These are phyloP conservation scores for Papilio elwesi DNA, from an alignment of 2,888 invertebrate species.

Conservation along the genomic window DNA sequence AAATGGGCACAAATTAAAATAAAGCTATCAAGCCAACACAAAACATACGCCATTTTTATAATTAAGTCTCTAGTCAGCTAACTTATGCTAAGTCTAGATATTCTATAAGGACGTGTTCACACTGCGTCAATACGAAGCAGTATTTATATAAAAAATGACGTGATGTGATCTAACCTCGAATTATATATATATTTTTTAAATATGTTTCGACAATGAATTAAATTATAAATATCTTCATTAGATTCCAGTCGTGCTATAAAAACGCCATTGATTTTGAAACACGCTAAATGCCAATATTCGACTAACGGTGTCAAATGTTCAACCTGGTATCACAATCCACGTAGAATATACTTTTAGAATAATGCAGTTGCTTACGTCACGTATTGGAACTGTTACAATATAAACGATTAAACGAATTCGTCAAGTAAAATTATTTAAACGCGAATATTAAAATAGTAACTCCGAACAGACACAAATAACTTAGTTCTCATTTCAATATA, in stretches of 20 bases:
- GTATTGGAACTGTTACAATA: not conserved
- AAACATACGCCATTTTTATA: slow-evolving; percentile 19
- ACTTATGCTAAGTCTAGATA: slow-evolving; percentile 39
- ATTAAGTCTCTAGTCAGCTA: slow-evolving; percentile 33
- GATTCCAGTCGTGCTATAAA: not conserved
- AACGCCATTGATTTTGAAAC: not conserved
- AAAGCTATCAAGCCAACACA: slow-evolving; percentile 18
- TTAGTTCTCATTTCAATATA: slow-evolving; percentile 5
- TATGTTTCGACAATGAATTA: not conserved
- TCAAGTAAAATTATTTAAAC: slow-evolving; percentile 18
- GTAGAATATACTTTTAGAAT: not conserved
- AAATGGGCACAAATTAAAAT: slow-evolving; percentile 19
- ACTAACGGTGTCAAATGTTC: not conserved
- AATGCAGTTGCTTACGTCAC: not conserved
- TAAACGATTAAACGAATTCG: not conserved
- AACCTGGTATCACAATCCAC: slow-evolving; percentile 13
- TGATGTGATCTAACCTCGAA: not conserved
- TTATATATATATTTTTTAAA: no score
- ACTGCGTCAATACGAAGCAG: slow-evolving; percentile 28
- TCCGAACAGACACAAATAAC: not conserved
- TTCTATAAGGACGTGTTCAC: slow-evolving; percentile 38
- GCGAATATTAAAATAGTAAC: slow-evolving; percentile 23
- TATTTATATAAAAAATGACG: slow-evolving; percentile 21
- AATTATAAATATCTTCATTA: slow-evolving; percentile 1
- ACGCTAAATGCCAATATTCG: not conserved